Percentiles rank a stretch among this genome's conserved stretches.
These are phyloP conservation scores for Nymphalis c-album DNA, from an alignment of 2,888 invertebrate species.

Conservation along the genomic window DNA sequence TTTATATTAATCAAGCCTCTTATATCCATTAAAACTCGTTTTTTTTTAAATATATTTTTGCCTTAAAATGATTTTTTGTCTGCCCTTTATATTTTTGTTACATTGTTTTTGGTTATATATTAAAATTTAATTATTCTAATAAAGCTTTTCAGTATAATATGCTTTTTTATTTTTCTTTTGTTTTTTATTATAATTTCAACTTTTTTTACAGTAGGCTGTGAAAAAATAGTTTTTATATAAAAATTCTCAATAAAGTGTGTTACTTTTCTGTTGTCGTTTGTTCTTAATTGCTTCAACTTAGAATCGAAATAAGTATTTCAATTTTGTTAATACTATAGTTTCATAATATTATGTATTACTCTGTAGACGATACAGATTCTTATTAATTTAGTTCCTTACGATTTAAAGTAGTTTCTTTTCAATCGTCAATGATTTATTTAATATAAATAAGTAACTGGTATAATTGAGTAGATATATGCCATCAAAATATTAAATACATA, in stretches of 20 bases:
- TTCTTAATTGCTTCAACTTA: too few relatives aligned
- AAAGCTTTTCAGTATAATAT: conserved; percentile 28
- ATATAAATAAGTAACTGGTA: neutral
- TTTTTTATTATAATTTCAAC: too few relatives aligned
- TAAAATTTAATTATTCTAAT: conserved; percentile 29
- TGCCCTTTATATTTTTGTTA: neutral
- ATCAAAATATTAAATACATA: conserved; percentile 3
- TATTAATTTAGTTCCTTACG: too few relatives aligned
- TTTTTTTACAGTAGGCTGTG: too few relatives aligned
- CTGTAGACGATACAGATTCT: too few relatives aligned
- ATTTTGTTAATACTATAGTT: too few relatives aligned
- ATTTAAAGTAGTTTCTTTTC: too few relatives aligned
- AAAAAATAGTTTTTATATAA: too few relatives aligned
- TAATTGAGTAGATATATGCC: neutral
- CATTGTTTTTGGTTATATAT: conserved; percentile 39
- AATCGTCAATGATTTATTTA: neutral
- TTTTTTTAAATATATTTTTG: conserved; percentile 42
- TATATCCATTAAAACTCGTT: neutral
- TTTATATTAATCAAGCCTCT: conserved; percentile 31
- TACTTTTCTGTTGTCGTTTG: too few relatives aligned
- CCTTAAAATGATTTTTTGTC: neutral
- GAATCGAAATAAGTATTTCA: too few relatives aligned
- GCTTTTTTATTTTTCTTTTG: conserved; percentile 5
- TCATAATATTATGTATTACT: too few relatives aligned
- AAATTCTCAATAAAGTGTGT: too few relatives aligned